Evolutionary conservation across 2,113 vertebrate species (phyloP).

Genomic region (Pituophis catenifer): DNA sequence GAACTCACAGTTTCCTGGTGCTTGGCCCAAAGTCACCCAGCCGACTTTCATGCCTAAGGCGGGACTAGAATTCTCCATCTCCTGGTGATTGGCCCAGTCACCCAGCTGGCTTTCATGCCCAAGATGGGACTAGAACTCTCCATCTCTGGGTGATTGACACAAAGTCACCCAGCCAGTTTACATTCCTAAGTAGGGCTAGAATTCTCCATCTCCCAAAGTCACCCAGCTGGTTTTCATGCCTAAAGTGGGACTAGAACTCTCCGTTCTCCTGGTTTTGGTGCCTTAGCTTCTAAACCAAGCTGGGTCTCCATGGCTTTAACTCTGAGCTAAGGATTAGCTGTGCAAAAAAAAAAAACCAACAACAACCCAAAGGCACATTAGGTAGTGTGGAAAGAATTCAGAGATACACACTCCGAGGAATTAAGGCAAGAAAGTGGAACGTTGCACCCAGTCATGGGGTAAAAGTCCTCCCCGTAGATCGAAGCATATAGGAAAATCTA

Average conservation of each 20-base stretch:
- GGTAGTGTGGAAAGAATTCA: not conserved
- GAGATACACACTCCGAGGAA: not conserved
- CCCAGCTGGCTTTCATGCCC: not conserved
- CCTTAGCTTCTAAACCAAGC: not conserved
- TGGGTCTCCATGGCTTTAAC: not conserved
- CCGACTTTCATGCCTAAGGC: fast-evolving
- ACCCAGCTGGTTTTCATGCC: too few relatives aligned
- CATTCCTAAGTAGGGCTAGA: too few relatives aligned
- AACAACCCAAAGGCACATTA: not conserved
- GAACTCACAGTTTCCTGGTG: not conserved
- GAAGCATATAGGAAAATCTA: not conserved
- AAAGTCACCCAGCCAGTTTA: too few relatives aligned
- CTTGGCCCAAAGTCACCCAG: not conserved
- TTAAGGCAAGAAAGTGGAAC: not conserved
- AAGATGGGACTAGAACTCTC: not conserved
- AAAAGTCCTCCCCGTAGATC: not conserved
- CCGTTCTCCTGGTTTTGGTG: not conserved
- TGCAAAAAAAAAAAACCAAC: not conserved
- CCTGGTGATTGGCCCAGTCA: not conserved
- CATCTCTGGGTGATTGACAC: too few relatives aligned
- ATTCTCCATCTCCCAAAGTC: too few relatives aligned
- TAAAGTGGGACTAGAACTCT: not conserved
- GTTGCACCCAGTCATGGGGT: not conserved
- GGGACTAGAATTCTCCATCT: not conserved
- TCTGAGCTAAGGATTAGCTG: not conserved